Conservation (phyloP, 2,797 vertebrate species). For the Leucoraja ocellata region DNA sequence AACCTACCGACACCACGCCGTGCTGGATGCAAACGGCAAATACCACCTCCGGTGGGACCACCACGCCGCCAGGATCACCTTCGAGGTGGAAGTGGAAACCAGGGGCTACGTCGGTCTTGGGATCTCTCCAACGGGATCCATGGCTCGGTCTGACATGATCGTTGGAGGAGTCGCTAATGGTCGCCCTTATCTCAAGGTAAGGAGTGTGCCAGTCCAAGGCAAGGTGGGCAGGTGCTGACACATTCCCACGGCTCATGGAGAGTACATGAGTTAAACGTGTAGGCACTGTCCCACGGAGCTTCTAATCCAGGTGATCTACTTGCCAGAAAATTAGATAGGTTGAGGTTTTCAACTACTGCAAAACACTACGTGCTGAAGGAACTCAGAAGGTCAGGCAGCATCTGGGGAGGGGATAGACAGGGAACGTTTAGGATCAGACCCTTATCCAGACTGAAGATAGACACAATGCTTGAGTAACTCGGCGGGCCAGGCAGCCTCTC, state of each 20-base stretch:
- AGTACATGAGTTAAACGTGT: too few species aligned
- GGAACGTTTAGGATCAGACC: too few species aligned
- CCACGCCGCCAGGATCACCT: slow-evolving; percentile 54
- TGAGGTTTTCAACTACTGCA: neutral
- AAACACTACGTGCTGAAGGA: too few species aligned
- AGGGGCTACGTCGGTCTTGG: slow-evolving; percentile 74
- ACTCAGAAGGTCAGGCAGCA: too few species aligned
- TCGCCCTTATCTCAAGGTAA: slow-evolving; percentile 73
- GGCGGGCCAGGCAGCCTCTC: too few species aligned
- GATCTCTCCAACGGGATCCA: slow-evolving; percentile 68
- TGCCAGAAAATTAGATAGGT: neutral
- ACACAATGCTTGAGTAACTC: too few species aligned
- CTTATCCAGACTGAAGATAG: too few species aligned
- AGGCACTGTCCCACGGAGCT: neutral
- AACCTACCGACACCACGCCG: slow-evolving; percentile 56
- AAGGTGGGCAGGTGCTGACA: too few species aligned
- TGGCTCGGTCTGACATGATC: slow-evolving; percentile 70
- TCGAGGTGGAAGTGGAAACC: slow-evolving; percentile 69
- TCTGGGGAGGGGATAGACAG: too few species aligned
- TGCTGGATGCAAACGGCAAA: slow-evolving; percentile 62
- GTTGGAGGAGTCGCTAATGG: slow-evolving; percentile 69
- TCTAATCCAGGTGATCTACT: neutral
- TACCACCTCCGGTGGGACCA: slow-evolving; percentile 64
- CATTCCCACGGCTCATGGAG: too few species aligned
- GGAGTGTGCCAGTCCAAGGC: slow-evolving; percentile 24